phyloP scores from a whole-genome alignment of 2,888 invertebrate genomes.

The Spisula subtruncata region DNA sequence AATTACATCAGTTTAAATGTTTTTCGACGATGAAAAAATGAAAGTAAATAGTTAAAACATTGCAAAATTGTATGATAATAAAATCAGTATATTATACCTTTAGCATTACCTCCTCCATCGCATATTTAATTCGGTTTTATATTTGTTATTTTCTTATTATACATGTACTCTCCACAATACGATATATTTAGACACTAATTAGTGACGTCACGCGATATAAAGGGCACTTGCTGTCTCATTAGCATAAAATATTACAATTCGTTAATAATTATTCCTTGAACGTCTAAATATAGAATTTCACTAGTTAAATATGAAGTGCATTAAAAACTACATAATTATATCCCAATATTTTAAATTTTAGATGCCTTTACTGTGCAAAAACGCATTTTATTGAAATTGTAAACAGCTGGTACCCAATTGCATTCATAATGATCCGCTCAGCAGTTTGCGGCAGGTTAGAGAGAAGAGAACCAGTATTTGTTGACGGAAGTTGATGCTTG shows the following conservation, averaged over 20 bases:
- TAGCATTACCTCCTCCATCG: conserved; percentile 80
- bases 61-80: conserved; percentile 64
- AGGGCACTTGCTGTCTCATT: conserved; percentile 80
- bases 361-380: background rate
- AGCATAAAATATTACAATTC: conserved; percentile 82
- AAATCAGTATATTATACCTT: conserved; percentile 79
- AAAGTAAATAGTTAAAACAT: conserved; percentile 57
- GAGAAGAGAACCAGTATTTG: conserved; percentile 37
- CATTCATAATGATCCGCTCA: background rate
- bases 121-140: conserved; percentile 77
- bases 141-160: conserved; percentile 72
- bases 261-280: conserved; percentile 4
- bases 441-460: conserved; percentile 13
- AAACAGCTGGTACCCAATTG: conserved; percentile 49
- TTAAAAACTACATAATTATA: background rate
- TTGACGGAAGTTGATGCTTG: conserved; percentile 57
- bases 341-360: conserved; percentile 44
- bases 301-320: background rate
- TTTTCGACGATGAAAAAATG: conserved; percentile 42
- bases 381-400: conserved; percentile 43
- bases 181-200: conserved; percentile 87
- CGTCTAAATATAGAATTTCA: background rate
- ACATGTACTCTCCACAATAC: conserved; percentile 83
- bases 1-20: conserved; percentile 73
- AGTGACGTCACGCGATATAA: conserved; percentile 85